A percentile compares a stretch with the other conserved stretches of the same genome.
Conservation (phyloP, 2,797 vertebrate genomes). For the Monodelphis domestica region DNA sequence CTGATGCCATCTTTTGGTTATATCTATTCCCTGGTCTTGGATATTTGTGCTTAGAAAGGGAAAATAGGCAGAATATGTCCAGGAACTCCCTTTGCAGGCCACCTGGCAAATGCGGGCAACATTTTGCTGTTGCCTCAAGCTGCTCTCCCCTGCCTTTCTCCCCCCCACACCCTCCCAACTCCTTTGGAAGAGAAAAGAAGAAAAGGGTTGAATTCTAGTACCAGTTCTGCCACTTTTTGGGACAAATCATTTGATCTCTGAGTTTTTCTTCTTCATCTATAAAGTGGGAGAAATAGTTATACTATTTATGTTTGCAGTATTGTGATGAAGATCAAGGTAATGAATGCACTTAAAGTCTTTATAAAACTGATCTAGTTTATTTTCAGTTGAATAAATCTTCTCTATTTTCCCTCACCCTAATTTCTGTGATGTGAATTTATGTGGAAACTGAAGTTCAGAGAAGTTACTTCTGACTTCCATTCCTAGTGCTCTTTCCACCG, state of each 20-base stretch:
- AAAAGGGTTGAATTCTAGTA: background rate
- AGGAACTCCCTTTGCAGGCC: background rate
- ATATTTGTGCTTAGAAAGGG: background rate
- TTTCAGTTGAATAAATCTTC: background rate
- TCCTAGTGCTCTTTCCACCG: background rate
- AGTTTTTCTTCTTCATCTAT: background rate
- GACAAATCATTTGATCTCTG: background rate
- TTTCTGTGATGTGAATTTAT: background rate
- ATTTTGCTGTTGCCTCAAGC: background rate
- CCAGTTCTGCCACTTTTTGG: background rate
- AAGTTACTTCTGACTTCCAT: background rate
- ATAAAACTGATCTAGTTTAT: background rate
- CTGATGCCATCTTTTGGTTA: background rate
- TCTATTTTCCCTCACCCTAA: background rate
- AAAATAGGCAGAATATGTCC: background rate
- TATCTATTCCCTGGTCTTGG: background rate
- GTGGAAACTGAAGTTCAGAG: background rate
- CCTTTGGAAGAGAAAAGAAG: background rate
- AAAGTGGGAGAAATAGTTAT: background rate
- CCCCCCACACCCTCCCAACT: background rate
- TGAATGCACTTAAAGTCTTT: background rate
- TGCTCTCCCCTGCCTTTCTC: background rate
- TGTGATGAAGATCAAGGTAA: background rate
- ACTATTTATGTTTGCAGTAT: background rate
- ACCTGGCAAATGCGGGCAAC: background rate